A percentile compares a stretch with the other conserved stretches of the same genome.
Evolutionary conservation across 2,888 invertebrate species (phyloP).

Genomic region (Monochamus alternatus): DNA sequence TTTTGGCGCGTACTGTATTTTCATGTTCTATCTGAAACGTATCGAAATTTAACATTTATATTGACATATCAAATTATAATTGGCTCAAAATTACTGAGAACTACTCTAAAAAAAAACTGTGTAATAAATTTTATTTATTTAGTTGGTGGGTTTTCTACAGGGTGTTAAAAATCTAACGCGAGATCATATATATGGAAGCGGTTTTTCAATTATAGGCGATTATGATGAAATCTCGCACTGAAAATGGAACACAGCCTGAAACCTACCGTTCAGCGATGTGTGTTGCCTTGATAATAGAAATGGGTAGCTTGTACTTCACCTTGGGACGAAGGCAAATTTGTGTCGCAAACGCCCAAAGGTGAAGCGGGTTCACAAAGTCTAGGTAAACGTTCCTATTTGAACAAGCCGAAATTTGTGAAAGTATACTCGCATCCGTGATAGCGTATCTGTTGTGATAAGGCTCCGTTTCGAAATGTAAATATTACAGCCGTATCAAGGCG

Average conservation of each 20-base stretch:
- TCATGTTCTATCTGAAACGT: no score
- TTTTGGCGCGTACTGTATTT: no score
- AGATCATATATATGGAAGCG: no score
- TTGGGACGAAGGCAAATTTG: slow-evolving; percentile 59
- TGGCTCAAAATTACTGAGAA: no score
- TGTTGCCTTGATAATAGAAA: slow-evolving; percentile 5
- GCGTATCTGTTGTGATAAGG: neutral
- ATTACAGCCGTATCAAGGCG: neutral
- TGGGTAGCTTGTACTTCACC: slow-evolving; percentile 51
- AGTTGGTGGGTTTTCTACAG: no score
- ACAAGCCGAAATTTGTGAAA: neutral
- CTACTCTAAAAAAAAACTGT: no score
- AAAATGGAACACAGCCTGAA: neutral
- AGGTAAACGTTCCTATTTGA: neutral
- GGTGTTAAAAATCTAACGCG: no score
- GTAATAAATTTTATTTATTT: no score
- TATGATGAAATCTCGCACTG: neutral
- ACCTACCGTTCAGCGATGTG: neutral
- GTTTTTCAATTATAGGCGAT: no score
- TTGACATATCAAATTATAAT: no score
- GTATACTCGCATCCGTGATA: neutral
- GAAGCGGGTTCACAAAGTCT: slow-evolving; percentile 15
- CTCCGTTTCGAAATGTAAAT: neutral
- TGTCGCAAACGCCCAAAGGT: slow-evolving; percentile 24
- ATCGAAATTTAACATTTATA: no score